Evolutionary conservation across 2,888 invertebrate species (phyloP).

Genomic region (Rhagonycha fulva): DNA sequence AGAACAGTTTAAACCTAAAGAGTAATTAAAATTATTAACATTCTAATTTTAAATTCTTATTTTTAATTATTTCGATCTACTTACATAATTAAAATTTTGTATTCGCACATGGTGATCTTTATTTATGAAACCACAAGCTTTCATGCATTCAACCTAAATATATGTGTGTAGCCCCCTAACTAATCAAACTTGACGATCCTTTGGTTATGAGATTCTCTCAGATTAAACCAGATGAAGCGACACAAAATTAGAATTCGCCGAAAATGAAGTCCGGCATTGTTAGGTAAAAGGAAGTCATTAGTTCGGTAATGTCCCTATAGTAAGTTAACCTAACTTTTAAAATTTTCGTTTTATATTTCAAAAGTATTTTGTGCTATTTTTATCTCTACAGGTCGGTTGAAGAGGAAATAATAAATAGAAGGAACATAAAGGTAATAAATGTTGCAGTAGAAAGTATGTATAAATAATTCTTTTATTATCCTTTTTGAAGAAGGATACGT

Average conservation of each 20-base stretch:
- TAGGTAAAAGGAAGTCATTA: background rate
- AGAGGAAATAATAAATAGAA: background rate
- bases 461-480: background rate
- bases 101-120: background rate
- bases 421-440: background rate
- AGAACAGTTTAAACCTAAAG: background rate
- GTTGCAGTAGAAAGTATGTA: background rate
- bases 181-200: background rate
- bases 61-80: background rate
- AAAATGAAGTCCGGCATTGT: background rate
- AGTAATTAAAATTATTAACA: background rate
- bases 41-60: background rate
- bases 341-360: background rate
- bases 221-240: background rate
- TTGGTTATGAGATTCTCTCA: background rate
- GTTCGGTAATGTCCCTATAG: background rate
- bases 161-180: background rate
- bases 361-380: background rate
- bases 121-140: background rate
- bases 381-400: background rate
- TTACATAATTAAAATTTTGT: background rate
- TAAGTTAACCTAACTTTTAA: background rate
- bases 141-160: background rate
- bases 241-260: background rate
- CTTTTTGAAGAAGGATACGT: background rate